These are phyloP conservation scores for Arvicanthis niloticus DNA, from an alignment of 2,113 vertebrate genomes.

Conservation along the genomic window DNA sequence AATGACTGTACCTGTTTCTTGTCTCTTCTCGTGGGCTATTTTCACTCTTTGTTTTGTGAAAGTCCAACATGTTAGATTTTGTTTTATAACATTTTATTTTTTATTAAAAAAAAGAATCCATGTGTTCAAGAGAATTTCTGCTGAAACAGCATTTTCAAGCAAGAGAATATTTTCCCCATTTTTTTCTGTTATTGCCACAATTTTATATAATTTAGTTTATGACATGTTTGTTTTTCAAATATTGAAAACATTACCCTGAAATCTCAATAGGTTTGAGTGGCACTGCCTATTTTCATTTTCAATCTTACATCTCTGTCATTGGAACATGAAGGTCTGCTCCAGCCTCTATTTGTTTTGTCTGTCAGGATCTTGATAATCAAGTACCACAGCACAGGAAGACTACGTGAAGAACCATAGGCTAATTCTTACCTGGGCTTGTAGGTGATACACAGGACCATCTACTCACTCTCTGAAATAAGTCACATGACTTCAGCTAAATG, in stretches of 20 bases:
- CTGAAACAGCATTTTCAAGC: background rate
- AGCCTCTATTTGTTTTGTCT: background rate
- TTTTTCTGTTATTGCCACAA: background rate
- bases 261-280: background rate
- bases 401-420: background rate
- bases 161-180: background rate
- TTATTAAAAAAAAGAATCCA: background rate
- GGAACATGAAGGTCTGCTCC: background rate
- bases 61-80: background rate
- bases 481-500: background rate
- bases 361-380: background rate
- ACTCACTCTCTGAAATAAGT: background rate
- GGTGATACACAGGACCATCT: background rate
- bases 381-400: background rate
- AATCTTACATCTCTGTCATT: background rate
- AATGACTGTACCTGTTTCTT: background rate
- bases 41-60: background rate
- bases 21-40: background rate
- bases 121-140: background rate
- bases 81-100: background rate
- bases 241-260: constrained; percentile 14
- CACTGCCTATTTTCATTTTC: background rate
- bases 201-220: constrained; percentile 5
- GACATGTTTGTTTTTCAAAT: background rate
- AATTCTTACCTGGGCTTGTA: background rate